phyloP scores from a whole-genome alignment of 2,888 invertebrate genomes.

The Falcaria lacertinaria region DNA sequence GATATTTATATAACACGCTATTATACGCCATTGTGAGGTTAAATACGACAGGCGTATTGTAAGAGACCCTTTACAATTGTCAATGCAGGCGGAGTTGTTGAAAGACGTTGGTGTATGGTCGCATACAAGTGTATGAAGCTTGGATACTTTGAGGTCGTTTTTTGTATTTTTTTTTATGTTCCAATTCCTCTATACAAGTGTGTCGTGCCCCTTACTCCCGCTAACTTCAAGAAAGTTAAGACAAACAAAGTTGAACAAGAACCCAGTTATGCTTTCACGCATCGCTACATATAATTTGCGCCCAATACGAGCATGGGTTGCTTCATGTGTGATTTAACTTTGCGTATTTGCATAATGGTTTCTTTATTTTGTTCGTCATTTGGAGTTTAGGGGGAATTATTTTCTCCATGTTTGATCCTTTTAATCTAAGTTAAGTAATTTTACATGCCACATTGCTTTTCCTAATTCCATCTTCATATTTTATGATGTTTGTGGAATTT shows the following conservation, averaged over 20 bases:
- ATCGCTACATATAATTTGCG: slow-evolving; percentile 8
- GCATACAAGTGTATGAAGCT: too few species aligned
- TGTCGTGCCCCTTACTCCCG: background rate
- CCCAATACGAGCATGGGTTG: slow-evolving; percentile 1
- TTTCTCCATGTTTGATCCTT: background rate
- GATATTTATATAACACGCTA: slow-evolving; percentile 11
- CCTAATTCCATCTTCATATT: background rate
- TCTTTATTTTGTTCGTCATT: background rate
- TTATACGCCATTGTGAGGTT: background rate
- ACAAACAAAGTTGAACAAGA: slow-evolving; percentile 14
- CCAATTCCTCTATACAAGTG: background rate
- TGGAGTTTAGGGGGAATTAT: background rate
- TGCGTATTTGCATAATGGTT: background rate
- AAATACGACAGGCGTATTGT: background rate
- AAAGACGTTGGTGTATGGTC: too few species aligned
- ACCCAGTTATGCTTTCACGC: slow-evolving; percentile 7
- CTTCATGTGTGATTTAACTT: background rate
- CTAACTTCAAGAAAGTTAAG: slow-evolving; percentile 6
- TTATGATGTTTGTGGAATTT: too few species aligned
- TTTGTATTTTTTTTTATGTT: background rate
- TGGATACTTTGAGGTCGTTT: too few species aligned
- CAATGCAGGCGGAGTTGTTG: background rate
- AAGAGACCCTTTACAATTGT: background rate
- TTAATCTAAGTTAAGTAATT: background rate
- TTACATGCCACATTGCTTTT: background rate